phyloP scores from a whole-genome alignment of 2,113 vertebrate species.

The Ptyas mucosa region DNA sequence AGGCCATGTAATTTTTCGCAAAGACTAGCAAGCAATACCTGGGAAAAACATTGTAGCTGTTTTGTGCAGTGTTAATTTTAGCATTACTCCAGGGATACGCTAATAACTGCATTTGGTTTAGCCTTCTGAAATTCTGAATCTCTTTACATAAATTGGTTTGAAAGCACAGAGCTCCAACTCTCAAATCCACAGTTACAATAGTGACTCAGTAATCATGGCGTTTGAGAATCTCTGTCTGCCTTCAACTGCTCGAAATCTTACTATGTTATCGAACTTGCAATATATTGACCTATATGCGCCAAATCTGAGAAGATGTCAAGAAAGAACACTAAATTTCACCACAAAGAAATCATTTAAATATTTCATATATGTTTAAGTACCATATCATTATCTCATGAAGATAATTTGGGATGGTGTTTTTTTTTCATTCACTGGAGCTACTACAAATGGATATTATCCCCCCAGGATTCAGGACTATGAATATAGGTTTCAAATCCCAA shows the following conservation, averaged over 20 bases:
- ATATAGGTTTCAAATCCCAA: neutral
- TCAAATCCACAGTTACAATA: neutral
- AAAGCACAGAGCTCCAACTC: neutral
- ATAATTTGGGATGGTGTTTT: neutral
- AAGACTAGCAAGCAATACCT: neutral
- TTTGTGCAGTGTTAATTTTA: neutral
- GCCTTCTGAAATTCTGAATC: neutral
- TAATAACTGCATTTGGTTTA: neutral
- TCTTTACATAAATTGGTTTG: neutral
- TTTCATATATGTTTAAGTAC: neutral
- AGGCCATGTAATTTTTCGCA: neutral
- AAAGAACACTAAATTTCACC: neutral
- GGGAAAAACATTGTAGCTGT: neutral
- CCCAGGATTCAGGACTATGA: neutral
- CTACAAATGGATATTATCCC: neutral
- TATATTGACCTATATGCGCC: neutral
- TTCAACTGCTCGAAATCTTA: neutral
- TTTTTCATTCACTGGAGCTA: neutral
- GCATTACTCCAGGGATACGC: neutral
- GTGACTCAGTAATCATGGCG: neutral
- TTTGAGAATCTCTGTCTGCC: neutral
- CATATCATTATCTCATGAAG: neutral
- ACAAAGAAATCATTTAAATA: neutral
- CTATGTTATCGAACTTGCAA: neutral
- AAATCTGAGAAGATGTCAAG: neutral